These are phyloP conservation scores for Trypoxylus dichotomus DNA, from an alignment of 1,140 invertebrate genomes.

Conservation along the genomic window DNA sequence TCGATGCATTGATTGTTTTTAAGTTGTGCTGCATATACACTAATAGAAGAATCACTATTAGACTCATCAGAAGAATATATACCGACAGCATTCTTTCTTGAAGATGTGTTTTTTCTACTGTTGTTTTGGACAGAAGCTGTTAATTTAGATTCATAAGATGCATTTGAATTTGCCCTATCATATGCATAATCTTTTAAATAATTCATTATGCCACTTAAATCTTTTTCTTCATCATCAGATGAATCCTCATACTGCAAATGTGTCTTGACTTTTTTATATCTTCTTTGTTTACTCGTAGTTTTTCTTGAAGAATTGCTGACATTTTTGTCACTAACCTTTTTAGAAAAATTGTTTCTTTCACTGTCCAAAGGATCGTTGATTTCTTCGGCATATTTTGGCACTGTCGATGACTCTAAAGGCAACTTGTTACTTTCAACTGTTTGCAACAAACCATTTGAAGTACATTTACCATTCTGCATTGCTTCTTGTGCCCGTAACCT, in stretches of 20 bases:
- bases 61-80: background rate
- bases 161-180: background rate
- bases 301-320: background rate
- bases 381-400: background rate
- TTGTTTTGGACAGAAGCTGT: background rate
- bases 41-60: background rate
- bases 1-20: background rate
- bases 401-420: background rate
- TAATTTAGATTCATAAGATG: background rate
- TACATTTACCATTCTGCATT: background rate
- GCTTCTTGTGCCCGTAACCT: background rate
- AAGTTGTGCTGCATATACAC: background rate
- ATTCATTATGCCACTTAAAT: background rate
- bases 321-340: background rate
- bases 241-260: background rate
- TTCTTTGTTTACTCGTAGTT: background rate
- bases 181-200: background rate
- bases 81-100: background rate
- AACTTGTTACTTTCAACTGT: background rate
- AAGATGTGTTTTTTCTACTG: background rate
- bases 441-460: background rate
- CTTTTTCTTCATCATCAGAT: conserved; percentile 11
- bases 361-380: background rate
- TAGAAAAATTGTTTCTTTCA: background rate
- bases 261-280: background rate